Conservation (phyloP, 2,797 vertebrate species). For the Clamator glandarius region DNA sequence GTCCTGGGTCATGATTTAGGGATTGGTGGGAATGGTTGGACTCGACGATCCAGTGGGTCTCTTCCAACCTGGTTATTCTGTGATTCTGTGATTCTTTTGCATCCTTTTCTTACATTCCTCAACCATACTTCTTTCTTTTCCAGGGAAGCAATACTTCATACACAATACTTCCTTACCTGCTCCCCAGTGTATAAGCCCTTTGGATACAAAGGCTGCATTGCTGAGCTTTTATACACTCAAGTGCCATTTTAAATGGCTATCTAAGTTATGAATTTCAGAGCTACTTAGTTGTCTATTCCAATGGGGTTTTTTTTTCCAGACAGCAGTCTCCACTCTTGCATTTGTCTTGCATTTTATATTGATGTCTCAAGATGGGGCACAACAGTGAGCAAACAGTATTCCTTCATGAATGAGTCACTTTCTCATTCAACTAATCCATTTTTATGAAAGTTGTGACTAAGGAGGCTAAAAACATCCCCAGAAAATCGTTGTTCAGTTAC, state of each 20-base stretch:
- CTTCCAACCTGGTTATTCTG: too few relatives aligned
- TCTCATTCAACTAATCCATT: neutral
- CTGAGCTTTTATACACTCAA: neutral
- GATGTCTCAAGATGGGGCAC: neutral
- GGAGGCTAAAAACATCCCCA: conserved; percentile 13
- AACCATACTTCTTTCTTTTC: neutral
- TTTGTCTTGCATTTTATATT: conserved; percentile 7
- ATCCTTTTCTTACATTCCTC: neutral
- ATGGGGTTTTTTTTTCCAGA: neutral
- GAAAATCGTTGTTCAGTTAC: neutral
- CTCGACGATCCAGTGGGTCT: too few relatives aligned
- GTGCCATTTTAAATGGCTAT: neutral
- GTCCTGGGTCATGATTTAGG: too few relatives aligned
- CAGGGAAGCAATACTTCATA: neutral
- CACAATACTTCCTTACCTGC: neutral
- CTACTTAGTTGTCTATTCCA: neutral
- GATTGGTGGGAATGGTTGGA: too few relatives aligned
- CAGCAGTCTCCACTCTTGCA: neutral
- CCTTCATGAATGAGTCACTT: neutral
- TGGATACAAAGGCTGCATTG: neutral
- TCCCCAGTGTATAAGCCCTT: neutral
- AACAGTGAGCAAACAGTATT: neutral
- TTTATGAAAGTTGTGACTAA: neutral
- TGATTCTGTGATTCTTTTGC: too few relatives aligned
- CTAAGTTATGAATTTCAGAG: neutral